Evolutionary conservation across 2,113 vertebrate genomes (phyloP), one percentile per base, ranked within the genome.

Genomic region (Rhea pennata): DNA sequence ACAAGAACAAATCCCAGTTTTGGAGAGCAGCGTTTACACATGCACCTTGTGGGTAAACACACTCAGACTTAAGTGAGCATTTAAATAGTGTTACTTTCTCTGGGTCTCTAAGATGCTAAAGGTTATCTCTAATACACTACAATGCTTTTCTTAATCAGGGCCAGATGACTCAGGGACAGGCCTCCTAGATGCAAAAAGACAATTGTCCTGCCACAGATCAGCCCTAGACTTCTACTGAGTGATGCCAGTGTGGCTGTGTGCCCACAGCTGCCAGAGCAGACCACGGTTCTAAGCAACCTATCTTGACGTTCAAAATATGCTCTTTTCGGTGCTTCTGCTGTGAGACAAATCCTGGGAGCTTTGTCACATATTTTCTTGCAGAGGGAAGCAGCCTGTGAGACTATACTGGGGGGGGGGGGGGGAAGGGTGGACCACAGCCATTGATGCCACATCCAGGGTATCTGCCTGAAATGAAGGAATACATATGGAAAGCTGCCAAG

Each of bases 231-330:
- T 85, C 40, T 84, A 56, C 44, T 70, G 31, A 36, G 27, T 9
- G 65, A 10, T 85, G 75, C 62, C 58, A 29, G 40, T 29, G 31
- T 31, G 36, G 27, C 40, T 73, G 20, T 62, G 73, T 4, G 59
- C n/a, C 26, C 59, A 27, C 59, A 70, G 24, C 54, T 91, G 65
- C 59, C 5, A 2, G 72, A 88, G 42, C n/a, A 91, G 64, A 64
- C 7, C 23, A 23, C 20, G 1, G 0, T 9, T 66, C 46, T 33
- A 40, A 75, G 42, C 40, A 46, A 23, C 8, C 9, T 1, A 16
- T 42, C 31, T 19, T 21, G 66, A 50, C 11, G 5, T 39, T 26
- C 70, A 53, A 53, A 36, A 36, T 53, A 8, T 20, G 20, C 11
- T 64, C 40, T 64, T 67, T 69, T 56, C 23, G 15, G 42, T 59